Base-by-base conservation (phyloP, 2,113 vertebrate species). In the Boleophthalmus pectinirostris region DNA sequence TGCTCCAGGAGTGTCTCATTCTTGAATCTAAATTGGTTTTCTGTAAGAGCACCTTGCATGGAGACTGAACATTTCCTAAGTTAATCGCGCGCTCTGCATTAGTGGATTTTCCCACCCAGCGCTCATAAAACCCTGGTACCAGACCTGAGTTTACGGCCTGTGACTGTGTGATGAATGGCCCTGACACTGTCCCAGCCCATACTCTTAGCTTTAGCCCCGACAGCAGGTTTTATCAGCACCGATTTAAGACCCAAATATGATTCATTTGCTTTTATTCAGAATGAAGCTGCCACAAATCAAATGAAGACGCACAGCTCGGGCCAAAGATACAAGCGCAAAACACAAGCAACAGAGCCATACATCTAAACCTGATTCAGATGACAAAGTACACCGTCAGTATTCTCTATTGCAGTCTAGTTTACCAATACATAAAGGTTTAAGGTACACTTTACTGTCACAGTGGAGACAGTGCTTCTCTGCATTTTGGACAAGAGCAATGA, bases 21-120 rank as follows among this genome's bases (percentile, higher is more conserved):
- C 29, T 66, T 68, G 68, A 63, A 61, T 69, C 60, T 47, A 69
- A 74, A 74, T 73, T 1, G 66, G 56, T 68, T 81, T 73, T 71
- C 60, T 23, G 53, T 61, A 68, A 56, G 70, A 57, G 74, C 58
- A 0, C 23, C 73, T 56, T 43, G 29, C 46, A 11, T 21, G 21
- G 29, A 65, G 71, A 10, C 43, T 56, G 70, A n/a, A 57, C 68
- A 33, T 46, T 38, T 68, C 33, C 0, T 35, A 2, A 80, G 65
- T 80, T 75, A 74, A 82, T 72, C 5, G 61, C 45, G 58, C 18
- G 13, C 12, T 7, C 49, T 56, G 76, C 60, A 54, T 47, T 43
- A 69, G 65, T 1, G 24, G 51, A 29, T 9, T 35, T 25, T 12
- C 46, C 45, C 24, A 20, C 29, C 53, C 71, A n/a, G 20, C 10